These are phyloP conservation scores for Pissodes strobi DNA, from an alignment of 1,140 invertebrate genomes.

Conservation along the genomic window DNA sequence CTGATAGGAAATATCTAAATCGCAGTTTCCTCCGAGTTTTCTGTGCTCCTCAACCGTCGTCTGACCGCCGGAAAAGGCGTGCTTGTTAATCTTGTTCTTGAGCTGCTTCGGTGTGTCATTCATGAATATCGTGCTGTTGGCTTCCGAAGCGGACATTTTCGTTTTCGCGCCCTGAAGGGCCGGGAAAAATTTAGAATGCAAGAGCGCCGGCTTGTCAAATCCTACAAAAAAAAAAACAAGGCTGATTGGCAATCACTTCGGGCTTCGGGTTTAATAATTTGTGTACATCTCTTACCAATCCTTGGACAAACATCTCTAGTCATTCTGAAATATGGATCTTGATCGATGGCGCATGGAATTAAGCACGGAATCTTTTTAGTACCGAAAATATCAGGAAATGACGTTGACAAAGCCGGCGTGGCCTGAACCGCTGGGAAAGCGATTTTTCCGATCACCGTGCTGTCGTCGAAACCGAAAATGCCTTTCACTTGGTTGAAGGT, in stretches of 20 bases:
- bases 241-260: too few species aligned
- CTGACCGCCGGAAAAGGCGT: conserved; percentile 97
- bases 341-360: conserved; percentile 99
- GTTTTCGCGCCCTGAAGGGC: conserved; percentile 94
- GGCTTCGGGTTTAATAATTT: neutral
- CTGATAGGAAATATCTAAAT: conserved; percentile 95
- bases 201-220: conserved; percentile 89
- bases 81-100: conserved; percentile 97
- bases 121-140: conserved; percentile 92
- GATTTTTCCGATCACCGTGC: conserved; percentile 96
- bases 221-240: conserved; percentile 55
- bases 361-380: conserved; percentile 85
- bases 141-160: conserved; percentile 97
- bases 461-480: conserved; percentile 97
- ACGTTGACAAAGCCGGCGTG: conserved; percentile 89
- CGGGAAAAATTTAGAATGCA: conserved; percentile 95
- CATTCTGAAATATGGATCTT: conserved; percentile 99
- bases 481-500: conserved; percentile 96
- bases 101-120: conserved; percentile 96
- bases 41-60: conserved; percentile 92
- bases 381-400: conserved; percentile 95
- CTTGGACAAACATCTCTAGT: conserved; percentile 94
- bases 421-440: conserved; percentile 96
- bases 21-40: conserved; percentile 89
- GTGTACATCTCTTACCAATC: conserved; percentile 58